These are phyloP conservation scores for Athene cunicularia DNA, from an alignment of 2,113 vertebrate genomes.

Conservation along the genomic window DNA sequence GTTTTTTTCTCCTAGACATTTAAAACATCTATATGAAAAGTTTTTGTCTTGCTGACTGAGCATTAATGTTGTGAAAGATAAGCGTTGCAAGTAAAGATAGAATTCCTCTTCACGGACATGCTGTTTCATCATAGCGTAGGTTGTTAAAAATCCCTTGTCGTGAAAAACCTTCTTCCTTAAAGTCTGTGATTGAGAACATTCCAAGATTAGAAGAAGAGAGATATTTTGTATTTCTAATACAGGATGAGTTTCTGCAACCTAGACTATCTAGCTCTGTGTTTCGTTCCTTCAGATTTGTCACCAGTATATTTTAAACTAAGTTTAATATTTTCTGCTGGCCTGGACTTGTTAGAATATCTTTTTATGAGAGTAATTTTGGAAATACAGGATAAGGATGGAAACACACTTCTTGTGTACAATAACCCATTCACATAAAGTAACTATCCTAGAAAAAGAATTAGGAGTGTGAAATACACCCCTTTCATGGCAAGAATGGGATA, in stretches of 20 bases:
- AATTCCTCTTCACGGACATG: not conserved
- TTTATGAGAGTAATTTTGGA: not conserved
- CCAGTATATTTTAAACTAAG: not conserved
- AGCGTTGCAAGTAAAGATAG: not conserved
- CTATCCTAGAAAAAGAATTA: not conserved
- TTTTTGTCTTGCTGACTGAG: not conserved
- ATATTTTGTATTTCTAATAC: not conserved
- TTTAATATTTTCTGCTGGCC: not conserved
- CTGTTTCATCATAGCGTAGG: not conserved
- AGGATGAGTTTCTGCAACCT: not conserved
- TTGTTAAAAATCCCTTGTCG: not conserved
- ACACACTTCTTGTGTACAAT: accelerated
- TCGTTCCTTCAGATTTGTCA: not conserved
- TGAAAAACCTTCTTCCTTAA: not conserved
- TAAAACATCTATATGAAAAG: not conserved
- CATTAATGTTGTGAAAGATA: not conserved
- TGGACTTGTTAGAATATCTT: not conserved
- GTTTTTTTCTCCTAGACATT: not conserved
- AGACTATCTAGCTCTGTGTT: not conserved
- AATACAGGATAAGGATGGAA: not conserved
- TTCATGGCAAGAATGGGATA: not conserved
- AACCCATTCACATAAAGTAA: not conserved
- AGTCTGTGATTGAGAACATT: not conserved
- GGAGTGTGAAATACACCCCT: not conserved
- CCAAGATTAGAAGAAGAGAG: not conserved